Evolutionary conservation across 1,140 invertebrate genomes (phyloP).

Genomic region (Galleria mellonella): DNA sequence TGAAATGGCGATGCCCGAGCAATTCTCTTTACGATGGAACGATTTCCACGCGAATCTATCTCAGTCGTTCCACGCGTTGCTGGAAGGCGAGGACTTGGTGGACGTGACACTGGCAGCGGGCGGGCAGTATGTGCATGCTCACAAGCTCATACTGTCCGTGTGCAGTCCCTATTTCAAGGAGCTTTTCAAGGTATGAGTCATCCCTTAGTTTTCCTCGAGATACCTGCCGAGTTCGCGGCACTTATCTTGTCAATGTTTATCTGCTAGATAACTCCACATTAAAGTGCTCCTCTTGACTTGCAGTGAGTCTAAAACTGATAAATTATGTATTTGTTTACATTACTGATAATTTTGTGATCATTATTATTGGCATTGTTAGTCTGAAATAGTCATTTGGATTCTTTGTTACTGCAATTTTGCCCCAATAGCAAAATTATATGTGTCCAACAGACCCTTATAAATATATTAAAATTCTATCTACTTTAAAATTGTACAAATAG

Average conservation of each 20-base stretch:
- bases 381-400: no score
- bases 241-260: no score
- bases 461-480: no score
- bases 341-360: conserved; percentile 1
- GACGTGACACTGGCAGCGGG: conserved; percentile 85
- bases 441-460: no score
- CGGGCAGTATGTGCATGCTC: conserved; percentile 80
- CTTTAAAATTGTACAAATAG: no score
- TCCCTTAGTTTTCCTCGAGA: conserved; percentile 4
- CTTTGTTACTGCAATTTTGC: no score
- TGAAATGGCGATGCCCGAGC: conserved; percentile 74
- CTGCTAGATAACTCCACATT: neutral
- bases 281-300: conserved; percentile 1
- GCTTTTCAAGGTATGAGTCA: conserved; percentile 80
- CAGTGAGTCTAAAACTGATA: neutral
- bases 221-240: neutral
- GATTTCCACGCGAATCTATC: conserved; percentile 87
- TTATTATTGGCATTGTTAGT: neutral
- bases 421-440: no score
- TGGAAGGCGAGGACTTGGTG: conserved; percentile 80
- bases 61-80: conserved; percentile 79
- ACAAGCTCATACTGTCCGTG: conserved; percentile 82
- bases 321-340: conserved; percentile 9
- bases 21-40: conserved; percentile 90
- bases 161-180: conserved; percentile 84